Evolutionary conservation across 2,888 invertebrate species (phyloP).

Genomic region (Epinotia demarniana): DNA sequence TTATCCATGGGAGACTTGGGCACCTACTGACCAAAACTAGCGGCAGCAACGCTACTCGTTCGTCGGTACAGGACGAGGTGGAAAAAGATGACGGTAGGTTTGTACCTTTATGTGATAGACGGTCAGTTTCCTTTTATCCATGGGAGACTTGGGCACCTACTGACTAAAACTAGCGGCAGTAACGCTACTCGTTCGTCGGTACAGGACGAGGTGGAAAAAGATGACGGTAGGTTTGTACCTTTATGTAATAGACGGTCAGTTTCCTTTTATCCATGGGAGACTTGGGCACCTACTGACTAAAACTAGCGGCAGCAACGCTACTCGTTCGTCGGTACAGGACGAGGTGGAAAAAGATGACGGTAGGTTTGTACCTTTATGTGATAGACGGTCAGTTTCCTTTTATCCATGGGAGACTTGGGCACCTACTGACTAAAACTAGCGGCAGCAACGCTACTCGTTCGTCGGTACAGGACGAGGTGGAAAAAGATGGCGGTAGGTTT

Average conservation of each 20-base stretch:
- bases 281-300: neutral
- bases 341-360: conserved; percentile 6
- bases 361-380: neutral
- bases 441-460: neutral
- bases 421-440: neutral
- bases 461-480: neutral
- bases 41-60: neutral
- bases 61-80: neutral
- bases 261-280: too few species aligned
- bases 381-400: too few species aligned
- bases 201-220: neutral
- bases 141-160: too few species aligned
- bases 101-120: too few species aligned
- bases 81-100: conserved; percentile 13
- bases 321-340: neutral
- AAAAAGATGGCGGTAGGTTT: conserved; percentile 13
- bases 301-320: neutral
- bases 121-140: too few species aligned
- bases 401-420: too few species aligned
- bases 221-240: conserved; percentile 4
- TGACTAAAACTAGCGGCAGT: neutral
- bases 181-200: neutral
- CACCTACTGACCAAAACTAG: neutral
- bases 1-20: too few species aligned
- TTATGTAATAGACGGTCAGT: too few species aligned